Conservation (phyloP, 2,888 invertebrate species). For the Drosophila quinaria region DNA sequence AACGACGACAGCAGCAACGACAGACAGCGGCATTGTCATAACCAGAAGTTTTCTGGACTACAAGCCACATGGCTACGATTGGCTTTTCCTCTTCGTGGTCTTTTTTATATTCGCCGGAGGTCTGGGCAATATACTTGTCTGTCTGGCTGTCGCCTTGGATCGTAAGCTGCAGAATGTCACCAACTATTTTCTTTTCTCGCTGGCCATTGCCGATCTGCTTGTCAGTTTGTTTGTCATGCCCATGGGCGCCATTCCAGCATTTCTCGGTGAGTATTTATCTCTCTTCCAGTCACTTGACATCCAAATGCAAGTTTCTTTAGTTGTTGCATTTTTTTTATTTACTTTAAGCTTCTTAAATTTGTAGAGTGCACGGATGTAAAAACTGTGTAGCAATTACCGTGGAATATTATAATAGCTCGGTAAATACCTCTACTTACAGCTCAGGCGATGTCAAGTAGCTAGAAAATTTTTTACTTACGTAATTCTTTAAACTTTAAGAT, state of each 20-base stretch:
- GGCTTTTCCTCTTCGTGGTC: constrained; percentile 94
- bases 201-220: constrained; percentile 96
- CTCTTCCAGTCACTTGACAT: background rate
- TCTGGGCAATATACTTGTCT: constrained; percentile 96
- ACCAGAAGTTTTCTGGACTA: constrained; percentile 63
- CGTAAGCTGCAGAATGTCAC: constrained; percentile 96
- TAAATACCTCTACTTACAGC: constrained; percentile 10
- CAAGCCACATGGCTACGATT: constrained; percentile 87
- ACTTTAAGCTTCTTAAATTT: constrained; percentile 18
- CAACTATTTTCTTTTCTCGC: constrained; percentile 96
- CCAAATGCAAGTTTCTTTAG: constrained; percentile 8
- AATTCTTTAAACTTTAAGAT: background rate
- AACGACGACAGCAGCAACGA: constrained; percentile 28
- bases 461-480: background rate
- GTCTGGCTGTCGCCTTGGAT: constrained; percentile 96
- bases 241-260: constrained; percentile 96
- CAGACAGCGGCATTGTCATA: constrained; percentile 35
- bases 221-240: constrained; percentile 98
- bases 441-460: background rate
- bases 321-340: background rate
- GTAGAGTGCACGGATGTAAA: constrained; percentile 15
- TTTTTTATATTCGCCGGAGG: constrained; percentile 95
- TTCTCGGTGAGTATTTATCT: constrained; percentile 91
- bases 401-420: constrained; percentile 20
- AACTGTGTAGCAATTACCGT: constrained; percentile 16